These are phyloP conservation scores for Pangasianodon hypophthalmus DNA, from an alignment of 2,113 vertebrate genomes.

Conservation along the genomic window DNA sequence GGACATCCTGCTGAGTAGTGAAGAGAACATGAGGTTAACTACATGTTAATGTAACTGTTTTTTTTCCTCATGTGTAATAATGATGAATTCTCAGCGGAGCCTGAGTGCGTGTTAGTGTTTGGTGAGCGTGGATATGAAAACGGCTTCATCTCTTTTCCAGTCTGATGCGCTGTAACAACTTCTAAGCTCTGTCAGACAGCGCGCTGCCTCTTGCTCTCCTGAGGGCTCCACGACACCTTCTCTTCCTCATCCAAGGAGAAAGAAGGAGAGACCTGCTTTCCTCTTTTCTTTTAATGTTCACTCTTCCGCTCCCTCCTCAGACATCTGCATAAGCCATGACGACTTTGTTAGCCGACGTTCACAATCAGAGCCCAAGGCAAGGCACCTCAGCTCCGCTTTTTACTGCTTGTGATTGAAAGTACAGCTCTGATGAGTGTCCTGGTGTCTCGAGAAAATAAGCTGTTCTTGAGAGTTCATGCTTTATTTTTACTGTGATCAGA, in stretches of 20 bases:
- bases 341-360: slow-evolving; percentile 64
- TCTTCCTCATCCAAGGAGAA: slow-evolving; percentile 68
- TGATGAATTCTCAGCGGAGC: slow-evolving; percentile 73
- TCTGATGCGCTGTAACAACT: slow-evolving; percentile 66
- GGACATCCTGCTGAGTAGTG: not conserved
- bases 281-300: slow-evolving; percentile 67
- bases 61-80: not conserved
- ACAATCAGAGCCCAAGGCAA: slow-evolving; percentile 56
- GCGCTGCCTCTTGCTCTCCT: slow-evolving; percentile 62
- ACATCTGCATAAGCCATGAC: slow-evolving; percentile 55
- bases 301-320: slow-evolving; percentile 67
- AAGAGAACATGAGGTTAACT: slow-evolving; percentile 2
- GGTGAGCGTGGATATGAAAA: slow-evolving; percentile 75
- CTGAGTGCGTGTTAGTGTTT: slow-evolving; percentile 63
- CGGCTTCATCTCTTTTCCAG: slow-evolving; percentile 64
- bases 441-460: slow-evolving; percentile 58
- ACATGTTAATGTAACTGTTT: not conserved
- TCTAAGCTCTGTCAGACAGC: slow-evolving; percentile 75
- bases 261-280: slow-evolving; percentile 57
- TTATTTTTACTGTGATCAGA: not conserved
- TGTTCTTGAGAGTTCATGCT: not conserved
- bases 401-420: slow-evolving; percentile 23
- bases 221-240: slow-evolving; percentile 67
- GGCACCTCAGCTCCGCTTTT: slow-evolving; percentile 27
- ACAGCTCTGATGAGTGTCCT: slow-evolving; percentile 51